Conservation (phyloP, 2,113 vertebrate species). For the Porphyrio hochstetteri region DNA sequence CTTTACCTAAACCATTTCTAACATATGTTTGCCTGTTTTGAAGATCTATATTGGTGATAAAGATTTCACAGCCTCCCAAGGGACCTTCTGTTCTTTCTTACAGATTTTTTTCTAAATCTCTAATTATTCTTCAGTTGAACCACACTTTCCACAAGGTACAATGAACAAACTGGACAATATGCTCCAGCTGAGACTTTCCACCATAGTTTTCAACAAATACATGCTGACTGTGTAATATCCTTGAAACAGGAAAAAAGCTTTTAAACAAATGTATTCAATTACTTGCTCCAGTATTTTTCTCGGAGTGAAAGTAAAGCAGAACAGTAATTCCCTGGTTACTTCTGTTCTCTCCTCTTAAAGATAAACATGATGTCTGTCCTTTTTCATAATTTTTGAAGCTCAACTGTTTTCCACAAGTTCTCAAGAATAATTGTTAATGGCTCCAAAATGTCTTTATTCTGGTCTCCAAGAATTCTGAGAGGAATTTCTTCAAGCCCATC, state of each 20-base stretch:
- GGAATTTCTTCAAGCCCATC: neutral
- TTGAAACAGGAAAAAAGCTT: neutral
- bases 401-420: conserved; percentile 5
- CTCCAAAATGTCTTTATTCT: neutral
- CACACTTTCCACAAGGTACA: conserved; percentile 56
- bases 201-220: neutral
- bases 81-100: conserved; percentile 69
- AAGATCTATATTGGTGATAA: conserved; percentile 73
- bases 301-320: conserved; percentile 5
- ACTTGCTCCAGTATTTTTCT: conserved; percentile 13
- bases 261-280: neutral
- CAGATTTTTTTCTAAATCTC: conserved; percentile 60
- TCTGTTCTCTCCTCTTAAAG: conserved; percentile 9
- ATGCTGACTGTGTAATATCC: neutral
- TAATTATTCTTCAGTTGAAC: conserved; percentile 72
- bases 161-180: conserved; percentile 52
- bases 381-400: conserved; percentile 29
- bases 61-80: conserved; percentile 71
- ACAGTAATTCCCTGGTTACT: neutral
- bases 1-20: conserved; percentile 69
- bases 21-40: conserved; percentile 73
- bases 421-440: neutral
- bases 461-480: neutral
- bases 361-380: neutral
- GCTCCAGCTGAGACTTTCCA: conserved; percentile 20